Evolutionary conservation across 2,797 vertebrate genomes (phyloP).

Genomic region (Gobio occitaniae): DNA sequence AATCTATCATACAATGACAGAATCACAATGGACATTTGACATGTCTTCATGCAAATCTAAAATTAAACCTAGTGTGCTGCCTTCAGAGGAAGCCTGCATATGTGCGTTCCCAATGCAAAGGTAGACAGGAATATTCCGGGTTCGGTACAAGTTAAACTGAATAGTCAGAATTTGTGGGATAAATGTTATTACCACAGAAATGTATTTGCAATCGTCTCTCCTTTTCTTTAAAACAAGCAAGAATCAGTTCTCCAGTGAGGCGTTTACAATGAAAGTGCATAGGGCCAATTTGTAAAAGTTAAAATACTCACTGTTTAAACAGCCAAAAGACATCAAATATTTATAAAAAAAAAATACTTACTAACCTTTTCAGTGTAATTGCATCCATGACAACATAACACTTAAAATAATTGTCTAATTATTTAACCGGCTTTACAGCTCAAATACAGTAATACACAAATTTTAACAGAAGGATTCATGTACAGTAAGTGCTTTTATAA

Average conservation of each 20-base stretch:
- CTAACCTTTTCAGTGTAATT: background rate
- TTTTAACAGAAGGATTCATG: background rate
- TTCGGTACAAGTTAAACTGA: background rate
- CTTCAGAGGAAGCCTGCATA: background rate
- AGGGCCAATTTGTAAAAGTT: background rate
- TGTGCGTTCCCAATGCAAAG: background rate
- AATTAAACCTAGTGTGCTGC: background rate
- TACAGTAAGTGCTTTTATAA: background rate
- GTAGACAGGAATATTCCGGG: background rate
- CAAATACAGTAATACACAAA: background rate
- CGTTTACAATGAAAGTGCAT: background rate
- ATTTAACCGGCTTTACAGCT: background rate
- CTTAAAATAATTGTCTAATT: background rate
- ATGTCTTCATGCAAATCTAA: constrained; percentile 6
- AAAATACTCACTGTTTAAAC: background rate
- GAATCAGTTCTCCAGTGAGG: background rate
- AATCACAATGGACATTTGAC: constrained; percentile 23
- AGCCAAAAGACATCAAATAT: background rate
- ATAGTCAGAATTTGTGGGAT: background rate
- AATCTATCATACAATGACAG: constrained; percentile 2
- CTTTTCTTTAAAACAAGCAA: background rate
- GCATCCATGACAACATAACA: background rate
- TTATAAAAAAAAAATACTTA: background rate
- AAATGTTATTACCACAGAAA: background rate
- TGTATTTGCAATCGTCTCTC: fast-evolving